Base-by-base conservation (phyloP, 2,113 vertebrate species). In the Saccopteryx leptura region DNA sequence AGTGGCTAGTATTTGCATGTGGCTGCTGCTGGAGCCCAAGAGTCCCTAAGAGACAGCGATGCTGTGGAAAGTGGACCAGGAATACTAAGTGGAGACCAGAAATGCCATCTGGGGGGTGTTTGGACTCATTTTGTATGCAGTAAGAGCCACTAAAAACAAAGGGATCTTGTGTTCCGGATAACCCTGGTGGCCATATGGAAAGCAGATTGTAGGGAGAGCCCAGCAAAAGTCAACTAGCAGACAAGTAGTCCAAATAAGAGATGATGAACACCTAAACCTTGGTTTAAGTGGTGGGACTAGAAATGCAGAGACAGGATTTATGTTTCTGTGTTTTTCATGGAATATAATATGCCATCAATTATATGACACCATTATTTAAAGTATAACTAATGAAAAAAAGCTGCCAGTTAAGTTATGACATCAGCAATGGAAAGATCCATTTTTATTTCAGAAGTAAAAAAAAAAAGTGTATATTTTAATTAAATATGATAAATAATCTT, bases 371-470 rank as follows among this genome's bases (percentile, higher is more conserved):
- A 23, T 86, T 94, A 69, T 81, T 11, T 31, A 60, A 56, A 92
- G 54, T 84, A 39, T 88, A 71, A 74, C n/a, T 91, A 88, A 89
- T 96, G 58, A 33, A 65, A 46, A 33, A 93, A 94, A 90, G 63
- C 52, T 94, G 68, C n/a, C 66, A 46, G 9, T 52, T 95, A 58
- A 90, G 39, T 96, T 68, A 81, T 85, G 74, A 48, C 68, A 82
- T 1, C 26, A 54, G 84, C 71, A 28, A 66, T 50, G 54, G 86
- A 87, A 97, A 94, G 69, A 87, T 61, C 5, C 2, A 9, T 79
- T 14, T 95, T 94, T 79, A 91, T 83, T 94, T 91, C 90, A 68
- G 74, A 83, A 69, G 33, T 92, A 58, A 58, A 63, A 71, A 87
- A 88, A 76, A 85, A 76, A 89, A 39, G 21, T 33, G 24, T 66